Base-by-base conservation (phyloP, 2,888 invertebrate species). In the Erannis defoliaria region DNA sequence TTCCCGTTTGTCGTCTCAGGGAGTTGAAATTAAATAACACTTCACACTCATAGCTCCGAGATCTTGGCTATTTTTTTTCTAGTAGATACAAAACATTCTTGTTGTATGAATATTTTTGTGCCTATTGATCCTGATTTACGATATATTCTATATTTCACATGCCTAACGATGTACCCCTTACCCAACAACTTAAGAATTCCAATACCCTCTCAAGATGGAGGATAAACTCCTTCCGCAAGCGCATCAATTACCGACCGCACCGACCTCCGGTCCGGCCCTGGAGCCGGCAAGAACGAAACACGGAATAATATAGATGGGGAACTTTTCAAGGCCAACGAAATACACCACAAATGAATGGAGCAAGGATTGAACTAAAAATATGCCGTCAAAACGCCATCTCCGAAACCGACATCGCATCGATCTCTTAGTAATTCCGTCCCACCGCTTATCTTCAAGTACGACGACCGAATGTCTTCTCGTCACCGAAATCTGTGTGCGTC, bases 191-290 rank as follows among this genome's bases (percentile, higher is more conserved):
- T 21, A 33, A 35, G 55, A 67, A 67, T 65, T 50, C 55, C 62
- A 60, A 65, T 62, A 69, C 55, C 60, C 59, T 56, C 37, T 23
- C 56, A 60, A 29, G 55, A 55, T 55, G 50, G 62, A 49, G 66
- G 68, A 70, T 68, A 68, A 72, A 72, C 70, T 62, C 67, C 70
- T 67, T 70, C 66, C 70, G 62, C 67, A 56, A 43, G 53, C 35
- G 51, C 69, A 71, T 73, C 73, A 74, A 76, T 77, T 70, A 70
- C 70, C 56, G 48, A 59, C 63, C 59, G 45, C 61, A 29, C n/a
- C n/a, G n/a, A 61, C 54, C 62, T 54, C 55, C 51, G 49, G 19
- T 40, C 53, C 42, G 38, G 33, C 35, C 10, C 35, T 9, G 35
- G 21, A 19, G 14, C 29, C 19, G 49, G 14, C 12, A 12, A n/a